Evolutionary conservation across 2,113 vertebrate species (phyloP), one percentile per base, ranked within the genome.

Genomic region (Tychaedon coryphoeus): DNA sequence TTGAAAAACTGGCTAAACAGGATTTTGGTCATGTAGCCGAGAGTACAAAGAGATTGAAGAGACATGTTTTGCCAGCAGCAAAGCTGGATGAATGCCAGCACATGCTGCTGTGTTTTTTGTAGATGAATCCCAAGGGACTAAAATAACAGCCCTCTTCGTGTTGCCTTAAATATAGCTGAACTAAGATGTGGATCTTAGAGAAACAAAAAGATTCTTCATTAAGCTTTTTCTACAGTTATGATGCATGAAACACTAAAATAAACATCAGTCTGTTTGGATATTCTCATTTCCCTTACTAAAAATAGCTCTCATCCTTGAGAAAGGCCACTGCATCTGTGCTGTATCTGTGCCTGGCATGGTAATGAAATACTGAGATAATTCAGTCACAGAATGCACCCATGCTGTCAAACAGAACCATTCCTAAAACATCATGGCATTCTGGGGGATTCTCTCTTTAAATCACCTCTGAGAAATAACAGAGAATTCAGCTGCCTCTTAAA

Each of bases 1-100:
- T 65, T 90, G 92, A 84, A 89, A 96, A 97, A 96, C 97, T 92
- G 93, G 97, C 82, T 90, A 20, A 95, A 94, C 97, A 86, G 86
- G 97, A 88, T 97, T 82, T 84, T 71, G 81, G 75, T 92, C 60
- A 14, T 85, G 80, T 75, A 94, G 88, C 94, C 24, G 50, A 90
- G 79, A 96, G 91, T 65, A 94, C 91, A 95, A 94, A 95, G 93
- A 87, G 65, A 91, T 70, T 2, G 19, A 72, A 74, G 82, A 88
- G 73, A 67, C 83, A 42, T 64, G 93, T 94, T 97, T 88, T 1
- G 48, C 95, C 80, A 95, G 96, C 89, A 93, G 91, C 78, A 90
- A 90, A 50, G 24, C 77, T 97, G 96, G 96, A 93, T 48, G 62
- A 48, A 58, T 80, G 96, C 95, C 97, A 96, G 69, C 57, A 53